Evolutionary conservation across 2,113 vertebrate genomes (phyloP).

Genomic region (Python bivittatus): DNA sequence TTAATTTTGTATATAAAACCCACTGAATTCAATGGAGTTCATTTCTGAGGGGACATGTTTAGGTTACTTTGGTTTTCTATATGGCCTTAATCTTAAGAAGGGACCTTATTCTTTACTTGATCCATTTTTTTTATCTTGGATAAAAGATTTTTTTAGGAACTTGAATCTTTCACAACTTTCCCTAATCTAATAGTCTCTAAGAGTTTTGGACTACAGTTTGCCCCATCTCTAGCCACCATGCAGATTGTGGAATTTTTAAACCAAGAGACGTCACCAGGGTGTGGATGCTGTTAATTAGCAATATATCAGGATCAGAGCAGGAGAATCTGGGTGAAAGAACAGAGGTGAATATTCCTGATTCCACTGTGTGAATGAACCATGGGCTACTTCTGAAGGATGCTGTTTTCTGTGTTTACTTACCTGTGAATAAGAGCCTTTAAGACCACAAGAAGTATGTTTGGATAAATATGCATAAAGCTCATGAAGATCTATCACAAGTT

Average conservation of each 20-base stretch:
- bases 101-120: neutral
- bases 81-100: neutral
- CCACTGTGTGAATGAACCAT: neutral
- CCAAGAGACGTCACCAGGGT: neutral
- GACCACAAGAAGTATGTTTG: neutral
- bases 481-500: neutral
- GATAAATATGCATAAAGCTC: neutral
- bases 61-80: neutral
- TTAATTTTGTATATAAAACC: neutral
- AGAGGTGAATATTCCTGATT: neutral
- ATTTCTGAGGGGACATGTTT: neutral
- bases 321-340: neutral
- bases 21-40: neutral
- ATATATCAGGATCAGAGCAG: neutral
- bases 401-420: neutral
- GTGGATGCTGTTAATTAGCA: neutral
- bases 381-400: neutral
- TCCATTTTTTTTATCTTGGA: neutral
- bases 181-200: neutral
- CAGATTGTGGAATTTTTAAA: neutral
- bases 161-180: neutral
- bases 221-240: neutral
- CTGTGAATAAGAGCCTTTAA: neutral
- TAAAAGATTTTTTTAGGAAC: neutral
- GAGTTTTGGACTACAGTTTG: neutral